These are phyloP conservation scores for Serinus canaria DNA, from an alignment of 2,113 vertebrate species.

Conservation along the genomic window DNA sequence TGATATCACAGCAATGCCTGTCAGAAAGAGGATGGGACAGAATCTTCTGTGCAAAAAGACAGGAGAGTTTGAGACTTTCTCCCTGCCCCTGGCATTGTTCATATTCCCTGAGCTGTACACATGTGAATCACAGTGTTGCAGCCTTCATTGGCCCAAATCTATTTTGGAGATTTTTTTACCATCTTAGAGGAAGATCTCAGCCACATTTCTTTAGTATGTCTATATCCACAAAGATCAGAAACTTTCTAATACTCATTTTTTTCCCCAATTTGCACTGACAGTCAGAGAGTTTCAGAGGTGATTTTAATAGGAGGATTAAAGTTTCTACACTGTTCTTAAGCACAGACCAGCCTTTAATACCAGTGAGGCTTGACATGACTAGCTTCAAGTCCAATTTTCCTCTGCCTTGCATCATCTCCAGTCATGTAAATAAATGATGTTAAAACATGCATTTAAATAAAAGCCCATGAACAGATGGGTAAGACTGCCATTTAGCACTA, in stretches of 20 bases:
- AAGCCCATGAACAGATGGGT: neutral
- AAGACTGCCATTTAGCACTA: neutral
- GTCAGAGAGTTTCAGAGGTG: neutral
- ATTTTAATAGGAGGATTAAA: slow-evolving; percentile 1
- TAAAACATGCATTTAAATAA: neutral
- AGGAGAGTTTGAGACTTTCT: neutral
- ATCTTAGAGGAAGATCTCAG: neutral
- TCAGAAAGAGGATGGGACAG: neutral
- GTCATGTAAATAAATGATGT: neutral
- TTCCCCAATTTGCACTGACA: neutral
- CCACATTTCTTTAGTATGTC: neutral
- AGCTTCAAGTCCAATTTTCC: neutral
- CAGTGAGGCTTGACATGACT: neutral
- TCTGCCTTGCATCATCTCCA: neutral
- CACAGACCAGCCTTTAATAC: neutral
- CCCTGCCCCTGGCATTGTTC: fast-evolving
- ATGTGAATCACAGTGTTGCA: neutral
- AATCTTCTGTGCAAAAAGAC: neutral
- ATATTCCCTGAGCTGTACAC: neutral
- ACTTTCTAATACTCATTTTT: neutral
- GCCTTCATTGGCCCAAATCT: neutral
- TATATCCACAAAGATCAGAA: neutral
- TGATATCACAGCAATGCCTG: neutral
- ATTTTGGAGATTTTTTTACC: neutral
- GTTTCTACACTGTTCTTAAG: neutral